Evolutionary conservation across 2,888 invertebrate genomes (phyloP), one percentile per base, ranked within the genome.

Genomic region (Chalcis sispes): DNA sequence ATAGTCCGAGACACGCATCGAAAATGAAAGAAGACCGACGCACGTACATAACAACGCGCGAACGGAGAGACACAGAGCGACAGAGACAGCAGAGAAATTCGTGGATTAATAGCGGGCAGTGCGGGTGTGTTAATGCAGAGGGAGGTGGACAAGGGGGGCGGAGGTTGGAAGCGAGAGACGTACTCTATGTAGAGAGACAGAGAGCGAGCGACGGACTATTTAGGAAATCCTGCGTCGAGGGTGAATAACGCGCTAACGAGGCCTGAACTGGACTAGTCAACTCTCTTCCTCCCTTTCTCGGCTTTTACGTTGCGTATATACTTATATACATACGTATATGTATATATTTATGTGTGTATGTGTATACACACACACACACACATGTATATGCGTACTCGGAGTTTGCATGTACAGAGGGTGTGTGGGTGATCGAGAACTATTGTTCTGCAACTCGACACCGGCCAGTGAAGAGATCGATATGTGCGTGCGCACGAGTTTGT

Each of bases 191-290:
- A n/a, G n/a, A n/a, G n/a, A n/a, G n/a, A n/a, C n/a, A n/a, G n/a
- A 13, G 46, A 23, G 8, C 40, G 72, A 46, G 29, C 48, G 42
- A 42, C 58, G 61, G 76, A 77, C 76, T 72, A 69, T 77, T 77
- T 77, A 77, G 77, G 77, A 77, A 77, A 77, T 77, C 72, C 77
- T 65, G 67, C 77, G 69, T 72, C 77, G 72, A 69, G 77, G 73
- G 76, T 77, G 77, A 77, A 74, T 77, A 74, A 77, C 73, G 73
- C 77, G 77, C 67, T 77, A 77, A 77, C 77, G 77, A 77, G 77
- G 46, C 72, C 54, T 46, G 61, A 66, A 65, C 70, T 56, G 58
- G 64, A 61, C 59, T 25, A 27, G 40, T 40, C 13, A 48, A 32
- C 46, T n/a, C 46, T 46, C 46, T 46, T 15, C 20, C 50, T 20